A percentile compares a stretch with the other conserved stretches of the same genome.
phyloP scores from a whole-genome alignment of 1,140 invertebrate genomes.

The Macrobrachium rosenbergii region DNA sequence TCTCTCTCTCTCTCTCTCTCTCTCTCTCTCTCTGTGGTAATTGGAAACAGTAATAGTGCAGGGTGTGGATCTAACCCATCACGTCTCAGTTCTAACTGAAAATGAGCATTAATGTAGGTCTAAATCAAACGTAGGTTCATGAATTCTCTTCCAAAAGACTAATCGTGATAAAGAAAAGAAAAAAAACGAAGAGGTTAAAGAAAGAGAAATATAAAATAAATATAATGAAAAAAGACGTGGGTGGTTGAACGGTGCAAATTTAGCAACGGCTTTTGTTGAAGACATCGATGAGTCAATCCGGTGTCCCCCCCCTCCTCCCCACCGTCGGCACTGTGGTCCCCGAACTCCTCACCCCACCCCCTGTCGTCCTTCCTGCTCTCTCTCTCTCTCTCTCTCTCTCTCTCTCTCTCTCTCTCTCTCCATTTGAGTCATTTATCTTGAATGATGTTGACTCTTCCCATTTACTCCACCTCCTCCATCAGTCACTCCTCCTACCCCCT shows the following conservation, averaged over 20 bases:
- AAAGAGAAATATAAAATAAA: too few species aligned
- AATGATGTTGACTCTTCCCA: background rate
- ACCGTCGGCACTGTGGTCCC: background rate
- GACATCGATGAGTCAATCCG: background rate
- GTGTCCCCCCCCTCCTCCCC: background rate
- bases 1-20: constrained; percentile 27
- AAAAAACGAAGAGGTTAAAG: too few species aligned
- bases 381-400: background rate
- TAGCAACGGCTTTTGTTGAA: background rate
- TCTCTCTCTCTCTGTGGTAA: background rate
- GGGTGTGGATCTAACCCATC: too few species aligned
- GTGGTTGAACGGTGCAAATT: background rate
- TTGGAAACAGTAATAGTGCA: background rate
- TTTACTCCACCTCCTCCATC: too few species aligned
- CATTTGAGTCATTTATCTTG: background rate
- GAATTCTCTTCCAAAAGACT: too few species aligned
- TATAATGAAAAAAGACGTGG: too few species aligned
- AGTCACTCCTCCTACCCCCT: too few species aligned
- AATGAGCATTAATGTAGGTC: too few species aligned
- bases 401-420: background rate
- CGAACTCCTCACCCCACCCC: background rate
- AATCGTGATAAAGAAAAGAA: too few species aligned
- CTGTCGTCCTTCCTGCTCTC: background rate
- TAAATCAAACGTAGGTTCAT: too few species aligned
- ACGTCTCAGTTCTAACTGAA: too few species aligned